These are phyloP conservation scores for Diprion similis DNA, from an alignment of 1,140 invertebrate species.

Conservation along the genomic window DNA sequence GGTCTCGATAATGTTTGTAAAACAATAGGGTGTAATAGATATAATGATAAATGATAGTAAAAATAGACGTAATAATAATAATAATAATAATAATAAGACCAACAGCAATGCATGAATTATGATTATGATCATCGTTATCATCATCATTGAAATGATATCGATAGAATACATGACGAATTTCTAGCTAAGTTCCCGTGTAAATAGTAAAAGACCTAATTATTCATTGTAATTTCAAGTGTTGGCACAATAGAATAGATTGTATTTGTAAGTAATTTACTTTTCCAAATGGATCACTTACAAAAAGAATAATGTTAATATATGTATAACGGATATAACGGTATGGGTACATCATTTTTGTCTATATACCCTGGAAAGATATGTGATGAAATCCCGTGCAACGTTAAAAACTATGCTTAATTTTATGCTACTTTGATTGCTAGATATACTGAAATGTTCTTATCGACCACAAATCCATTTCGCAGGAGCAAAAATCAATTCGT, in stretches of 20 bases:
- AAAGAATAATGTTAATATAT: background rate
- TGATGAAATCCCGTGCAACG: constrained; percentile 39
- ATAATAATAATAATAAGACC: constrained; percentile 22
- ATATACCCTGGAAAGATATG: constrained; percentile 56
- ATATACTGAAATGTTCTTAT: background rate
- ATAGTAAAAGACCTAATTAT: constrained; percentile 51
- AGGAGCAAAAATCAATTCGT: no score
- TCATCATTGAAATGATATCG: background rate
- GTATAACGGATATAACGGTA: background rate
- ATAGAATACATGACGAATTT: constrained; percentile 45
- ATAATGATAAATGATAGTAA: constrained; percentile 38
- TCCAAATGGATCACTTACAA: constrained; percentile 19
- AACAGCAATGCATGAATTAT: background rate
- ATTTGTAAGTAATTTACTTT: constrained; percentile 23
- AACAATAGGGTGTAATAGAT: constrained; percentile 32
- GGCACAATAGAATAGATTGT: constrained; percentile 57
- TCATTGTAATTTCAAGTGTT: constrained; percentile 43
- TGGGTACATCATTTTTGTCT: constrained; percentile 20
- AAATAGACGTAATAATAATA: constrained; percentile 31
- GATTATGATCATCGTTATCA: constrained; percentile 33
- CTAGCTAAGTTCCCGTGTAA: constrained; percentile 43
- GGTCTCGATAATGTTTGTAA: constrained; percentile 23
- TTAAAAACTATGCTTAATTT: constrained; percentile 28
- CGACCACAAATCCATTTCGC: no score
- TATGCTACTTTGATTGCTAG: constrained; percentile 13